phyloP scores from a whole-genome alignment of 1,140 invertebrate species.

The Xylocopa sonorina region DNA sequence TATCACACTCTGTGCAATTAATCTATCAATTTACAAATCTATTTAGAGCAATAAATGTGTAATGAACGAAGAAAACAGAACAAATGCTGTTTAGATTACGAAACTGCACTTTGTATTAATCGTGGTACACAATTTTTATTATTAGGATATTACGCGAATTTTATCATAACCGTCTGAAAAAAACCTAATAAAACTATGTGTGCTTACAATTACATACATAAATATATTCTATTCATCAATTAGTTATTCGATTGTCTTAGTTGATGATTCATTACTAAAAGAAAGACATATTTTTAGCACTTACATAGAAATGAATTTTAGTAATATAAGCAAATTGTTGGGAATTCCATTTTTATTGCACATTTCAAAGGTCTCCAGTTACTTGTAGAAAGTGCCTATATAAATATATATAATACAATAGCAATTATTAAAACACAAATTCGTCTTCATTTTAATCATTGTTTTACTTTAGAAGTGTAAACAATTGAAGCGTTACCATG shows the following conservation, averaged over 20 bases:
- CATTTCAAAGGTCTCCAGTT: constrained; percentile 62
- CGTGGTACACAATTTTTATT: constrained; percentile 40
- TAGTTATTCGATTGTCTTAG: not conserved
- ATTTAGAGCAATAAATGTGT: constrained; percentile 66
- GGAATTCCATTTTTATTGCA: constrained; percentile 39
- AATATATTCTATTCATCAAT: constrained; percentile 31
- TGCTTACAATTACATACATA: constrained; percentile 14
- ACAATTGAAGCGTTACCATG: constrained; percentile 68
- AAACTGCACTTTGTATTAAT: constrained; percentile 58
- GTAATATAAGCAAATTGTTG: constrained; percentile 24
- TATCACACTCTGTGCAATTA: constrained; percentile 42
- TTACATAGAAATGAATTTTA: constrained; percentile 27
- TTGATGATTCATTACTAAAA: not conserved
- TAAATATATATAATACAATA: constrained; percentile 66
- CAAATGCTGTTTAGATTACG: constrained; percentile 43
- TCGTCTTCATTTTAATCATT: constrained; percentile 56
- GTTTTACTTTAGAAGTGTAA: constrained; percentile 69
- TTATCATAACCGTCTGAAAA: constrained; percentile 29
- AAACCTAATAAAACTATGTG: constrained; percentile 24
- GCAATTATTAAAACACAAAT: constrained; percentile 44
- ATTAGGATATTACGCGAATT: constrained; percentile 31
- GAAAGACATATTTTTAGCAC: constrained; percentile 8
- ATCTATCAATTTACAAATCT: constrained; percentile 38
- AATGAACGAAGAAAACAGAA: constrained; percentile 51
- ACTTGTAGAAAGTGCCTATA: constrained; percentile 81